Base-by-base conservation (phyloP, 1,140 invertebrate species). In the Lineus longissimus region DNA sequence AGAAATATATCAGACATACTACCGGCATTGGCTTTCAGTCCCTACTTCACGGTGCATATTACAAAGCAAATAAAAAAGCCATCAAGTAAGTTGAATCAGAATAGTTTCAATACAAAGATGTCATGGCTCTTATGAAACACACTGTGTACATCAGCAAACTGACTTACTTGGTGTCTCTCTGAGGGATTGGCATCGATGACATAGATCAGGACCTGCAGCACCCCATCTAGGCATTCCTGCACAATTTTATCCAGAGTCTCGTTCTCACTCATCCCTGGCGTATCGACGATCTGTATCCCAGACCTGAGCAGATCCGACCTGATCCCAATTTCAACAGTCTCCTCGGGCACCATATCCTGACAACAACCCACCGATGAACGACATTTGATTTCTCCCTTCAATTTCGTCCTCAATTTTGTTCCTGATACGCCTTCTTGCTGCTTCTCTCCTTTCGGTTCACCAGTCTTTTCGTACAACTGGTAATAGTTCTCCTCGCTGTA, bases 251-350 rank as follows among this genome's bases (percentile, higher is more conserved):
- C 31, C 19, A 61, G 25, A 23, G 47, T 33, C 2, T 22, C 45
- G 31, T 61, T 61, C 31, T 61, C 60, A 31, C 55, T 61, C 60
- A 61, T 29, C n/a, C 60, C 60, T 2, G 60, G 60, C 1, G 60
- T 54, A 19, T 61, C 60, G 23, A 59, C 22, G 11, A 61, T 61
- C 7, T 61, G 31, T 15, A 61, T 55, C 29, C 60, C 60, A 27
- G 13, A 19, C 43, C 19, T 54, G 13, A 61, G 41, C 17, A 61
- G 41, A n/a, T 61, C 43, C 23, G 27, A 61, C 9, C 57, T 22
- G 2, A 61, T 55, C n/a, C 60, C 60, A 30, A 43, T 40, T 57
- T 61, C 40, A 1, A 61, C 40, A 17, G 13, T 55, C 19, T 36
- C 33, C 33, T 36, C 33, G 33, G 33, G 6, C 33, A 15, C 33